Evolutionary conservation across 2,888 invertebrate species (phyloP), one percentile per base, ranked within the genome.

Genomic region (Aphidius colemani): DNA sequence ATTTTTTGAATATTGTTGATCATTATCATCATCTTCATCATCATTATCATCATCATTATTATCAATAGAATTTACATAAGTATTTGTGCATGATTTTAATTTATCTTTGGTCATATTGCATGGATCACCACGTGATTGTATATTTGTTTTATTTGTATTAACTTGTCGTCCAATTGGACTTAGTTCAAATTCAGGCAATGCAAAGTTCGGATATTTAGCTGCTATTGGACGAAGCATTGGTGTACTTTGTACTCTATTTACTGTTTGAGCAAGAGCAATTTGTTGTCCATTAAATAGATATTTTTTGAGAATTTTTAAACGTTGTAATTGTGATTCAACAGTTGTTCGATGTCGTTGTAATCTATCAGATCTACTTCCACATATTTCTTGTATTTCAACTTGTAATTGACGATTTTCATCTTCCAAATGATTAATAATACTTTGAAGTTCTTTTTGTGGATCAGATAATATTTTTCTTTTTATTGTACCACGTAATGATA

Each of bases 401-500:
- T 79, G 78, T 53, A 82, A 67, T 68, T 82, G 81, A 85, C 83
- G 85, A 71, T 89, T 89, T 76, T 90, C 89, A 50, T 86, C 84
- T 81, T 92, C 91, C 67, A 93, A 81, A 73, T 91, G 89, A 66
- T 83, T 85, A 58, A 92, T 92, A 69, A 92, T 88, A 74, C 89
- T 87, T 72, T 91, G 88, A 55, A 92, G 78, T 74, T 91, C 88
- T 13, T 83, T 80, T 13, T 87, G 84, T 0, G 89, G 89, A 68
- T 87, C 87, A 64, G 71, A 76, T 30, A 78, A 69, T 50, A 81
- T 75, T 67, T 77, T 79, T 46, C 57, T 41, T 69, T 76, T 74
- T 5, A 78, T 74, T 11, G 80, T 79, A 64, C 79, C 78, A 56
- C 77, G 72, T 63, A 78, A 59, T 7, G 80, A 75, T 59, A 75